These are phyloP conservation scores for Pollenia labialis DNA, from an alignment of 2,888 invertebrate genomes.

Conservation along the genomic window DNA sequence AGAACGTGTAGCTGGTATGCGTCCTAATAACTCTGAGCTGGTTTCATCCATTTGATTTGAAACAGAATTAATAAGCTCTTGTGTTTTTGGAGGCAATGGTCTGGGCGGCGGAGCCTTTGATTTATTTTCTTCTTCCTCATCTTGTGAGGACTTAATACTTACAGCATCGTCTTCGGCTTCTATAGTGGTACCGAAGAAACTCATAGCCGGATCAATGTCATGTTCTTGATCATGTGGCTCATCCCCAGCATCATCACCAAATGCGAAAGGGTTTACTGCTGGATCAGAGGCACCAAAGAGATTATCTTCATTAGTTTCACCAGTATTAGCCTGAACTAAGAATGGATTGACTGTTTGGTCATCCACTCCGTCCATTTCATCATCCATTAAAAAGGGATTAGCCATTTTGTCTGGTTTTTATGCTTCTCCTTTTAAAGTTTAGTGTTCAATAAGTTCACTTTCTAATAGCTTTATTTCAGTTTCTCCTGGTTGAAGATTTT, in stretches of 20 bases:
- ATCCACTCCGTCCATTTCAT: slow-evolving; percentile 86
- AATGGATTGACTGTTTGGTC: slow-evolving; percentile 87
- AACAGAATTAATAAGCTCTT: slow-evolving; percentile 92
- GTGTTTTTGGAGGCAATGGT: slow-evolving; percentile 89
- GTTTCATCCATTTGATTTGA: slow-evolving; percentile 95
- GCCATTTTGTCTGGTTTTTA: slow-evolving; percentile 86
- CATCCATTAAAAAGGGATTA: slow-evolving; percentile 92
- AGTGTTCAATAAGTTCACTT: slow-evolving; percentile 88
- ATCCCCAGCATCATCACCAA: slow-evolving; percentile 84
- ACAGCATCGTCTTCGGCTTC: slow-evolving; percentile 83
- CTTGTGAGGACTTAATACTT: slow-evolving; percentile 80
- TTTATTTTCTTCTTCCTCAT: slow-evolving; percentile 79
- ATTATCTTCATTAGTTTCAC: slow-evolving; percentile 88
- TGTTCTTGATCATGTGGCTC: slow-evolving; percentile 72
- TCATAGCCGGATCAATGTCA: slow-evolving; percentile 83
- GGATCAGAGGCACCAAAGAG: slow-evolving; percentile 85
- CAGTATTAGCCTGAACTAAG: slow-evolving; percentile 85
- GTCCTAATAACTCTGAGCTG: slow-evolving; percentile 92
- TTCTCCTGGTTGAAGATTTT: slow-evolving; percentile 90
- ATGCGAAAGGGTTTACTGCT: slow-evolving; percentile 89
- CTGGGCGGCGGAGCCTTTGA: slow-evolving; percentile 84
- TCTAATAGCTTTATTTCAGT: slow-evolving; percentile 91
- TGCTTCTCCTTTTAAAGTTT: slow-evolving; percentile 61
- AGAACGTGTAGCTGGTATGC: slow-evolving; percentile 92
- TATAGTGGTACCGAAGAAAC: slow-evolving; percentile 84